Percentiles rank a stretch among this genome's conserved stretches.
Evolutionary conservation across 2,113 vertebrate genomes (phyloP).

Genomic region (Marmota flaviventris): DNA sequence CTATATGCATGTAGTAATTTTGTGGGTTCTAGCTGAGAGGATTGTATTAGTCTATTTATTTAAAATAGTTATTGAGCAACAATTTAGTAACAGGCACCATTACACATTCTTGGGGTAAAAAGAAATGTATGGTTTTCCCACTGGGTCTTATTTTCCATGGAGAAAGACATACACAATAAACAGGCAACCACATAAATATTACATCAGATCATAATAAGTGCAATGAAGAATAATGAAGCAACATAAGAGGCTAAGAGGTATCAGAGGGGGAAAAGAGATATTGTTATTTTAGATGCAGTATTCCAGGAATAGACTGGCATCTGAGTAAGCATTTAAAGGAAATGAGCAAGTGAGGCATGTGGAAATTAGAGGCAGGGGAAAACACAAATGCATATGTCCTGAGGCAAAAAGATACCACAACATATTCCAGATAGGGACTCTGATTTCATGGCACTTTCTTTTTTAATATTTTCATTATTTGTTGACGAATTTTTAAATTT

Average conservation of each 20-base stretch:
- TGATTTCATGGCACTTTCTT: not conserved
- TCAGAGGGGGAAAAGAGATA: not conserved
- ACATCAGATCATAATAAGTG: not conserved
- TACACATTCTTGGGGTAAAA: not conserved
- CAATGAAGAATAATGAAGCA: not conserved
- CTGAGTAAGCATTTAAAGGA: not conserved
- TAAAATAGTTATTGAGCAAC: not conserved
- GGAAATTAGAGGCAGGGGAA: not conserved
- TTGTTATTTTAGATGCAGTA: not conserved
- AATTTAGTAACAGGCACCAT: not conserved
- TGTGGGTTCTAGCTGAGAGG: not conserved
- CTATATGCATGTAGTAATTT: constrained; percentile 26
- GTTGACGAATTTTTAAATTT: too few species aligned
- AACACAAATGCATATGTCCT: not conserved
- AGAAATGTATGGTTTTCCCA: not conserved
- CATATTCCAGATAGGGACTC: not conserved
- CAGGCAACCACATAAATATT: not conserved
- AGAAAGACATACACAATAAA: not conserved
- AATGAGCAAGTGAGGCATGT: not conserved
- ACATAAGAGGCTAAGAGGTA: not conserved
- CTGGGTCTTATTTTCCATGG: not conserved
- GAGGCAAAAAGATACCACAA: not conserved
- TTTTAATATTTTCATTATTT: too few species aligned
- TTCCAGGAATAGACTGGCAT: not conserved
- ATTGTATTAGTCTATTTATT: not conserved